Conservation (phyloP, 2,888 invertebrate genomes). For the Acleris sparsana region DNA sequence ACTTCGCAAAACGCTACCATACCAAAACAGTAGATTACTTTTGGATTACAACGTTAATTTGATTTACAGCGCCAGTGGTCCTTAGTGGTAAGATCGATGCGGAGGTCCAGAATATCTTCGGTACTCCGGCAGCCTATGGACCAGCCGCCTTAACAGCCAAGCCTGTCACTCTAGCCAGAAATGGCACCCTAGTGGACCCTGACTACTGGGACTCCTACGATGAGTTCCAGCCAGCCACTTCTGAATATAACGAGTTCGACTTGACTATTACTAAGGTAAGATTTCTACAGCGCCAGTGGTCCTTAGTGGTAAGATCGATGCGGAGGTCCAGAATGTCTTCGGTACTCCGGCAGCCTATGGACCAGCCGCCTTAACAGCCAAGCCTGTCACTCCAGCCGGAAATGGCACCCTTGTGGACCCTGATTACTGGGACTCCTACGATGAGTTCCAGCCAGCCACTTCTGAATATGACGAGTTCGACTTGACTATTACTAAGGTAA, state of each 20-base stretch:
- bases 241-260: slow-evolving; percentile 85
- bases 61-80: slow-evolving; percentile 31
- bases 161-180: slow-evolving; percentile 41
- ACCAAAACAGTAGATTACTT: background rate
- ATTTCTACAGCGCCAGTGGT: slow-evolving; percentile 27
- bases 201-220: slow-evolving; percentile 59
- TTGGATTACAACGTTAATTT: background rate
- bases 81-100: slow-evolving; percentile 1
- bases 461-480: too few relatives aligned
- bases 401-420: too few relatives aligned
- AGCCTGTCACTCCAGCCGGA: too few relatives aligned
- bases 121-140: slow-evolving; percentile 37
- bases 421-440: too few relatives aligned
- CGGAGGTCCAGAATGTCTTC: slow-evolving; percentile 37
- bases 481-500: too few relatives aligned
- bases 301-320: background rate
- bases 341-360: too few relatives aligned
- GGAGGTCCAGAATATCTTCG: slow-evolving; percentile 47
- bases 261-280: slow-evolving; percentile 85
- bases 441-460: too few relatives aligned
- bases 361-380: slow-evolving; percentile 35
- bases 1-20: too few relatives aligned
- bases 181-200: slow-evolving; percentile 50
- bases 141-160: slow-evolving; percentile 33
- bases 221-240: slow-evolving; percentile 51